These are phyloP conservation scores for Macrocentrus cingulum DNA, from an alignment of 1,140 invertebrate species.

Conservation along the genomic window DNA sequence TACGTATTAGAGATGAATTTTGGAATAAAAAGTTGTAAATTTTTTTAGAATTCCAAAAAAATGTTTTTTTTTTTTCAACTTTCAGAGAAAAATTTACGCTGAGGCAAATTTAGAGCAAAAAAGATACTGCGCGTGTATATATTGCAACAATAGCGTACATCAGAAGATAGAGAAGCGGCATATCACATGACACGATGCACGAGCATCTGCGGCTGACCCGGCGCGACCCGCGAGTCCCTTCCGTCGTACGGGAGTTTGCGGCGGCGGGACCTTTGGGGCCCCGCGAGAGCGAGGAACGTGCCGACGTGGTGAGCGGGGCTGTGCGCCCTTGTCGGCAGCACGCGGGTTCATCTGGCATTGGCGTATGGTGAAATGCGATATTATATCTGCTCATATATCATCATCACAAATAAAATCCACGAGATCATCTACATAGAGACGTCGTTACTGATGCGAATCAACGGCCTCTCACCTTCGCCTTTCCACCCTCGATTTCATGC, in stretches of 20 bases:
- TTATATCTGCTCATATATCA: no score
- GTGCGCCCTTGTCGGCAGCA: neutral
- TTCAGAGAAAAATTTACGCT: no score
- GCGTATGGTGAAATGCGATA: conserved; percentile 6
- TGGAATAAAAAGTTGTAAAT: no score
- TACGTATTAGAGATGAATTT: no score
- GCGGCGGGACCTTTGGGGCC: conserved; percentile 15
- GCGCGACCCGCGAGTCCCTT: conserved; percentile 3
- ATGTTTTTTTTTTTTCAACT: no score
- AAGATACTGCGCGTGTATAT: no score
- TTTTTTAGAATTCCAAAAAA: no score
- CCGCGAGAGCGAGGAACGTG: conserved; percentile 2
- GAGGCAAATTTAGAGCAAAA: no score
- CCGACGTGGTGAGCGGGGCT: conserved; percentile 13
- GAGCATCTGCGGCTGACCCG: conserved; percentile 12
- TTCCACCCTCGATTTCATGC: conserved; percentile 35
- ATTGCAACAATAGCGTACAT: conserved; percentile 11
- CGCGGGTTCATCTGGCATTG: conserved; percentile 7
- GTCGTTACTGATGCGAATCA: no score
- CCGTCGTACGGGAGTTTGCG: conserved; percentile 13
- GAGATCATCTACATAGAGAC: no score
- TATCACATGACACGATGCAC: conserved; percentile 18
- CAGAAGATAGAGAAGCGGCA: conserved; percentile 1
- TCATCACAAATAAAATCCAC: no score
- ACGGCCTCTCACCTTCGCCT: neutral